These are phyloP conservation scores for Atopsyche davidsoni DNA, from an alignment of 1,140 invertebrate genomes.

Conservation along the genomic window DNA sequence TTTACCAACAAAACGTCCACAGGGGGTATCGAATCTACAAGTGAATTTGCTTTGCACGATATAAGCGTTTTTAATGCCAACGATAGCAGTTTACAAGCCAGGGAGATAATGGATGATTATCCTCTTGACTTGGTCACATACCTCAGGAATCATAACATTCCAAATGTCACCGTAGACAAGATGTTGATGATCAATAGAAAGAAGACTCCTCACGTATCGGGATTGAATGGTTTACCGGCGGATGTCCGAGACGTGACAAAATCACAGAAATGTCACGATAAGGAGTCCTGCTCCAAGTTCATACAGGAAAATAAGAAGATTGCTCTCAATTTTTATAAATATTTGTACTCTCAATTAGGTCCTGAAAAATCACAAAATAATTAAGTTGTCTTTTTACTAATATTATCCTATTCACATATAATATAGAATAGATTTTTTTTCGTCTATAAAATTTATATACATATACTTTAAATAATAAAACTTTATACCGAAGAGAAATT, in stretches of 20 bases:
- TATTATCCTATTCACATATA: too few species aligned
- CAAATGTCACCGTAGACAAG: constrained; percentile 17
- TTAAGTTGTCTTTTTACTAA: background rate
- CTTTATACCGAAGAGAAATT: background rate
- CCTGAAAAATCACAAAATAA: constrained; percentile 1
- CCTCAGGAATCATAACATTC: constrained; percentile 18
- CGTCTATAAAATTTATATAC: background rate
- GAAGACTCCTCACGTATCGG: constrained; percentile 1
- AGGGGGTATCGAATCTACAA: too few species aligned
- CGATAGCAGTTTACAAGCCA: background rate
- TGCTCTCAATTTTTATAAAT: constrained; percentile 47
- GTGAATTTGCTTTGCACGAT: too few species aligned
- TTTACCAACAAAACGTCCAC: too few species aligned
- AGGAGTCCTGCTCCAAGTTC: constrained; percentile 22
- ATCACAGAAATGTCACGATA: constrained; percentile 17
- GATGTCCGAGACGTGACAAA: too few species aligned
- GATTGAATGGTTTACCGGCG: too few species aligned
- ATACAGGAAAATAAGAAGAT: constrained; percentile 39
- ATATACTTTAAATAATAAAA: background rate
- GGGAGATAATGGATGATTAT: constrained; percentile 8
- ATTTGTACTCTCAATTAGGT: constrained; percentile 32
- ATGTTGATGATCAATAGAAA: constrained; percentile 11
- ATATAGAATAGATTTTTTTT: constrained; percentile 1
- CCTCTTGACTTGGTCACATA: constrained; percentile 15
- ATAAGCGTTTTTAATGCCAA: background rate